These are phyloP conservation scores for Nudaria mundana DNA, from an alignment of 2,888 invertebrate species.

Conservation along the genomic window DNA sequence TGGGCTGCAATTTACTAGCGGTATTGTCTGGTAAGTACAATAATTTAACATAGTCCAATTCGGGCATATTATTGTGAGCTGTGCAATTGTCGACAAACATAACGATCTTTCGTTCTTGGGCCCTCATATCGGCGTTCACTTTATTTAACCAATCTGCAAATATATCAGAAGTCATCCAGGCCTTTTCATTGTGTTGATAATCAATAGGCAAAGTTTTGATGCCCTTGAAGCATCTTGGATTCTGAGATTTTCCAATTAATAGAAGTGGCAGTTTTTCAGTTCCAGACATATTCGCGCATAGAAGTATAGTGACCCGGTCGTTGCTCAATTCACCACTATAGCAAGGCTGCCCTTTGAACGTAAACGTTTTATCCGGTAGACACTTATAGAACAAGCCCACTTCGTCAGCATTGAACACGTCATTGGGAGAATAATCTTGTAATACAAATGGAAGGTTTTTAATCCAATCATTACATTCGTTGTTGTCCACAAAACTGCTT, in stretches of 20 bases:
- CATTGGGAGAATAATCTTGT: neutral
- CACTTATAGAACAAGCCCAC: conserved; percentile 2
- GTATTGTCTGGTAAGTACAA: conserved; percentile 12
- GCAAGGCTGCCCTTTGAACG: conserved; percentile 19
- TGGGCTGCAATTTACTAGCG: conserved; percentile 14
- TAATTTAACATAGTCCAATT: conserved; percentile 9
- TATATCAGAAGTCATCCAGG: conserved; percentile 4
- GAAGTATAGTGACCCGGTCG: conserved; percentile 22
- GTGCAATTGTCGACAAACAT: no score
- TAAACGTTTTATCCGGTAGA: neutral
- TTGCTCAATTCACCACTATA: conserved; percentile 25
- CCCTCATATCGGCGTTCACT: neutral
- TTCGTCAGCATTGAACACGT: conserved; percentile 14
- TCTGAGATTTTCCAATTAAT: conserved; percentile 23
- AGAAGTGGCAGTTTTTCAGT: conserved; percentile 23
- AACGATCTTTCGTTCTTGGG: no score
- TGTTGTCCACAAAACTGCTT: conserved; percentile 17
- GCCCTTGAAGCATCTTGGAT: conserved; percentile 20
- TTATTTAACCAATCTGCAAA: neutral
- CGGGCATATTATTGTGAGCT: conserved; percentile 1
- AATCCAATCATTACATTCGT: neutral
- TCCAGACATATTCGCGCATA: conserved; percentile 21
- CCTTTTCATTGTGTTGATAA: conserved; percentile 7
- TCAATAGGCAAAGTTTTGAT: conserved; percentile 1
- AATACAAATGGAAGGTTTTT: no score